Evolutionary conservation across 2,888 invertebrate genomes (phyloP).

Genomic region (Lasius fuliginosus): DNA sequence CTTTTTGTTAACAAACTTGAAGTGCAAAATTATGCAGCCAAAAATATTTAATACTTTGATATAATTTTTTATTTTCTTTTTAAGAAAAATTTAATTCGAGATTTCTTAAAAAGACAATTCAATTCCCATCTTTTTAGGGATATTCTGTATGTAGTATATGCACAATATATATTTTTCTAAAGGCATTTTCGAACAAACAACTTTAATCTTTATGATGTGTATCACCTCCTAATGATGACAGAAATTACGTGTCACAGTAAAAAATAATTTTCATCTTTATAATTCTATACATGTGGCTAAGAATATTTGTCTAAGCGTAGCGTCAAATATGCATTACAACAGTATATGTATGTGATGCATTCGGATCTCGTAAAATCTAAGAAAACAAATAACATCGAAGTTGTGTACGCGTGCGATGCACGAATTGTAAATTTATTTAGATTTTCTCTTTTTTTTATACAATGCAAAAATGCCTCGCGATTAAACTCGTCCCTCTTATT

Average conservation of each 20-base stretch:
- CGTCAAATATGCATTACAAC: constrained; percentile 26
- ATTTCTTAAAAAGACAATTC: background rate
- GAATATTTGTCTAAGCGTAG: constrained; percentile 55
- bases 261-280: constrained; percentile 62
- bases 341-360: background rate
- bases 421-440: constrained; percentile 35
- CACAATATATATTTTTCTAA: constrained; percentile 1
- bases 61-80: constrained; percentile 5
- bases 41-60: constrained; percentile 26
- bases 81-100: constrained; percentile 17
- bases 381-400: constrained; percentile 16
- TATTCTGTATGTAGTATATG: background rate
- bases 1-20: constrained; percentile 14
- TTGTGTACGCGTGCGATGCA: background rate
- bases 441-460: constrained; percentile 52
- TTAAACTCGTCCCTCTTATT: constrained; percentile 30
- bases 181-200: constrained; percentile 52
- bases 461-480: constrained; percentile 62
- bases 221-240: constrained; percentile 43
- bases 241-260: constrained; percentile 56
- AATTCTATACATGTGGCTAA: constrained; percentile 62
- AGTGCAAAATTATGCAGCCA: background rate
- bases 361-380: constrained; percentile 21
- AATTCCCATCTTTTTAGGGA: background rate
- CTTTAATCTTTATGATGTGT: constrained; percentile 63